These are phyloP conservation scores for Cataglyphis cursor DNA, from an alignment of 2,888 invertebrate species.

Conservation along the genomic window DNA sequence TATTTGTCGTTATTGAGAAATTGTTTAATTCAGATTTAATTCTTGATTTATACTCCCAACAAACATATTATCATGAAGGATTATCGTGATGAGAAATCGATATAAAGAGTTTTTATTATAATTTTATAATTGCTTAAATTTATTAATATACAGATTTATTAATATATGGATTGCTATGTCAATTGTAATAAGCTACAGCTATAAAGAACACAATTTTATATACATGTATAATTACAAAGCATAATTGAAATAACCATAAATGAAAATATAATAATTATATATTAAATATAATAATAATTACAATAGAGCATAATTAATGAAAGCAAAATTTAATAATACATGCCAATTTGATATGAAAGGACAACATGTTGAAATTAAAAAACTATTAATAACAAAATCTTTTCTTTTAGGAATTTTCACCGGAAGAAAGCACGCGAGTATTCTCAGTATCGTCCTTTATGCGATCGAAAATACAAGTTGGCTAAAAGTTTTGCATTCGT, in stretches of 20 bases:
- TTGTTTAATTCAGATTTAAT: background rate
- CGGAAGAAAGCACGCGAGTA: background rate
- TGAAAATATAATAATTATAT: background rate
- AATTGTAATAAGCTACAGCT: background rate
- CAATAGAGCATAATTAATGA: background rate
- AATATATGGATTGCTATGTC: background rate
- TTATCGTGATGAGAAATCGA: background rate
- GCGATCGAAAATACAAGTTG: background rate
- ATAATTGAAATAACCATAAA: background rate
- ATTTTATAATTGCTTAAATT: background rate
- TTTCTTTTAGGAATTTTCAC: background rate
- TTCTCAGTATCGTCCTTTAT: background rate
- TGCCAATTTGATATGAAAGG: background rate
- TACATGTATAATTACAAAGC: background rate
- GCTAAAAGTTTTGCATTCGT: background rate
- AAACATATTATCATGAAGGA: background rate
- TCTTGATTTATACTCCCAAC: background rate
- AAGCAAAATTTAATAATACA: background rate
- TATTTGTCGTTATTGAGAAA: slow-evolving; percentile 18
- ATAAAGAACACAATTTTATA: too few relatives aligned
- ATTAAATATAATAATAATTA: background rate
- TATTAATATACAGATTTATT: background rate
- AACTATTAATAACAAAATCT: background rate
- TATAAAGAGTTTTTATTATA: background rate
- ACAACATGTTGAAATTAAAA: background rate